phyloP scores from a whole-genome alignment of 2,113 vertebrate species.

The Pampusana beccarii region DNA sequence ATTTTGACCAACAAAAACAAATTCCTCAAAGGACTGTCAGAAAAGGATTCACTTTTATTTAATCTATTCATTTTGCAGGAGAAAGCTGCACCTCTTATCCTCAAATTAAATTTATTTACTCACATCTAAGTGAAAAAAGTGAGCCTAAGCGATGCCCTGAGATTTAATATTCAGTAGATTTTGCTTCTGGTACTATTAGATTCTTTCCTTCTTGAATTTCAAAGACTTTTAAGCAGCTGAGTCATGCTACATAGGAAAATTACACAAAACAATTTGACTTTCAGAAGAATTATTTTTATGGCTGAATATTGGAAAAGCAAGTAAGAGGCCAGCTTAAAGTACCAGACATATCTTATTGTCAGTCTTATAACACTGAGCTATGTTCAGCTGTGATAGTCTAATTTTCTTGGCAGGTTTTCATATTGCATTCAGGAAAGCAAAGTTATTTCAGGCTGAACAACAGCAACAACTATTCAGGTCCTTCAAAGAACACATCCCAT shows the following conservation, averaged over 20 bases:
- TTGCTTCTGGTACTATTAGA: not conserved
- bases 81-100: not conserved
- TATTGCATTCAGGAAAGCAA: conserved; percentile 52
- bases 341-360: not conserved
- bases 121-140: not conserved
- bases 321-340: not conserved
- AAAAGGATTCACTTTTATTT: not conserved
- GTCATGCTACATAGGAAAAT: not conserved
- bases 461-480: conserved; percentile 48
- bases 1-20: not conserved
- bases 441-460: conserved; percentile 52
- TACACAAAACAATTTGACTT: conserved; percentile 3
- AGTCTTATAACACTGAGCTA: not conserved
- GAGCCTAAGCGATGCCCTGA: not conserved
- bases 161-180: conserved; percentile 14
- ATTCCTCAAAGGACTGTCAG: not conserved
- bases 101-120: conserved; percentile 8
- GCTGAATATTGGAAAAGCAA: not conserved
- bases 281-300: not conserved
- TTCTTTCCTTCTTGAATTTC: conserved; percentile 29
- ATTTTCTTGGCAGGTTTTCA: conserved; percentile 48
- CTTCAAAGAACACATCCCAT: conserved; percentile 30
- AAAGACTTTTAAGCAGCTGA: conserved; percentile 7
- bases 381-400: not conserved
- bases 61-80: not conserved